Evolutionary conservation across 2,113 vertebrate genomes (phyloP), one percentile per base, ranked within the genome.

Genomic region (Actenoides lindsayi): DNA sequence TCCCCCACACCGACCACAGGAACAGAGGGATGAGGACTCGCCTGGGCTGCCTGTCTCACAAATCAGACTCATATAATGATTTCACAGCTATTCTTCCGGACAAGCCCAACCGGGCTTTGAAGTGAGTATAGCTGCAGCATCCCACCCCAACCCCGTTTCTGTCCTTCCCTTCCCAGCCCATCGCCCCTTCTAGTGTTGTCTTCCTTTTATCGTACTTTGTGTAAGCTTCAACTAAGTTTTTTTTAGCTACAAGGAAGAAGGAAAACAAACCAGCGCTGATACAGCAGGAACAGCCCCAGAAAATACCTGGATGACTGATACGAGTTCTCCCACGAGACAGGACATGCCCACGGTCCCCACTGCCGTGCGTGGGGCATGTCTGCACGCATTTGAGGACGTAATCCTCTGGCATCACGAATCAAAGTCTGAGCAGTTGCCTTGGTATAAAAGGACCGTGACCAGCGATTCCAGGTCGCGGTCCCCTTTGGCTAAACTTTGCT

Each of bases 51-150:
- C 98, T 99, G 94, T 99, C 99, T 95, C 98, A 99, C 97, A 99
- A 99, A 96, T 99, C 99, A 42, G 99, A 99, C 97, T 99, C 99
- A 51, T 99, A 98, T 97, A 99, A 98, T 37, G 99, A 99, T 97
- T 99, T 99, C 98, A 99, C 99, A 24, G 99, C 99, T 94, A 99
- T 99, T 95, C 98, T 99, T 95, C 98, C 98, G 12, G 99, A 99
- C 95, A 99, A 99, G 90, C 98, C 99, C 41, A 98, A 98, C 96
- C 98, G 99, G 41, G 99, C 98, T 97, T 97, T 99, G 93, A 99
- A 99, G 99, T 99, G 97, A 99, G 99, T 98, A 96, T 27, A 76
- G 91, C 88, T 73, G 65, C 90, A 96, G 91, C 89, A 95, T 87
- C 87, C 69, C 83, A 74, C 75, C 80, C 89, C 37, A 17, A 35